Conservation (phyloP, 2,888 invertebrate species). For the Phalangium opilio region DNA sequence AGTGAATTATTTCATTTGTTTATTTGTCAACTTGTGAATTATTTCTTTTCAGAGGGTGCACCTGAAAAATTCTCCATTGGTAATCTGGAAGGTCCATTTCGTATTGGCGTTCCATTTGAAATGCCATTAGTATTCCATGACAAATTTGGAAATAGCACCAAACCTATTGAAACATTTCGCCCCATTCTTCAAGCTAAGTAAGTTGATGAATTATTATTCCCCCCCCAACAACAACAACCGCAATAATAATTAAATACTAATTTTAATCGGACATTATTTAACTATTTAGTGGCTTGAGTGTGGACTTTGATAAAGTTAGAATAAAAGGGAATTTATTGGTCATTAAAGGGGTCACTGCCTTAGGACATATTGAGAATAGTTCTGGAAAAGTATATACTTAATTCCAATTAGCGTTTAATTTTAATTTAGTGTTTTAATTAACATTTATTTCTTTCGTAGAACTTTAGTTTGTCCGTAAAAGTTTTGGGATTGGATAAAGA, state of each 20-base stretch:
- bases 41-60: slow-evolving; percentile 29
- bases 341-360: slow-evolving; percentile 27
- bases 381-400: slow-evolving; percentile 25
- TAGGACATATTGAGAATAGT: slow-evolving; percentile 23
- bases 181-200: slow-evolving; percentile 28
- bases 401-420: neutral
- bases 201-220: slow-evolving; percentile 10
- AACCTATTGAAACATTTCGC: slow-evolving; percentile 24
- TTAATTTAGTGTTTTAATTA: slow-evolving; percentile 1
- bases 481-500: slow-evolving; percentile 25
- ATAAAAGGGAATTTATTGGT: slow-evolving; percentile 25
- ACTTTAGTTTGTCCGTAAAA: slow-evolving; percentile 26
- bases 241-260: no score
- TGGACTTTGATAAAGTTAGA: slow-evolving; percentile 23
- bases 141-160: slow-evolving; percentile 27
- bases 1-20: neutral
- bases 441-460: slow-evolving; percentile 22
- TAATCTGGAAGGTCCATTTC: slow-evolving; percentile 29
- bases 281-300: slow-evolving; percentile 26
- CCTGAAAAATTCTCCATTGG: slow-evolving; percentile 30
- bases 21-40: no score
- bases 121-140: slow-evolving; percentile 31
- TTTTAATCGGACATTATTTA: neutral
- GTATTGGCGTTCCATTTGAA: slow-evolving; percentile 29
- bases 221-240: no score